Conservation (phyloP, 92 coral and sea anemone species). For the Parazoanthus darwini region DNA sequence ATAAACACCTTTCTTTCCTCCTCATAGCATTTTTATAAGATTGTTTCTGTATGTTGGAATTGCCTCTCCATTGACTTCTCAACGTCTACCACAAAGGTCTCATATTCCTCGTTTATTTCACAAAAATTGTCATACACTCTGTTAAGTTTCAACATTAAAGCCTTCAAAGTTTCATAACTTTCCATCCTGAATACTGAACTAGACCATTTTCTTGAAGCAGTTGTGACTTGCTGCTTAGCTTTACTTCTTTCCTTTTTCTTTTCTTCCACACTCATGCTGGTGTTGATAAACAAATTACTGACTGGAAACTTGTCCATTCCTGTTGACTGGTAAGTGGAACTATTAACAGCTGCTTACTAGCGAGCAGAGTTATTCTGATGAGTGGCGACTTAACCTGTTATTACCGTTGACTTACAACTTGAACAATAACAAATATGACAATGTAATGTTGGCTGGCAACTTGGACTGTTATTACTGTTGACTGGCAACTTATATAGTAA, state of each 20-base stretch:
- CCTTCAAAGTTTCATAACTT: slow-evolving; percentile 18
- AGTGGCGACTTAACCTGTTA: not conserved
- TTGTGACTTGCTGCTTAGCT: slow-evolving; percentile 56
- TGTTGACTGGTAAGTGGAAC: not conserved
- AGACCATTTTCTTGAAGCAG: slow-evolving; percentile 30
- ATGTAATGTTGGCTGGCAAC: not conserved
- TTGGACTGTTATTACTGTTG: too few species aligned
- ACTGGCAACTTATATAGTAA: too few species aligned
- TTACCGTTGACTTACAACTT: not conserved
- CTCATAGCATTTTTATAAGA: slow-evolving; percentile 27
- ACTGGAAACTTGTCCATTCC: not conserved
- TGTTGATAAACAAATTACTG: too few species aligned
- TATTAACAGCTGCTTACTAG: not conserved
- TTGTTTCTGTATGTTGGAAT: slow-evolving; percentile 31
- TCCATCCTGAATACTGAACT: slow-evolving; percentile 33
- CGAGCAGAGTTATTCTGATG: not conserved
- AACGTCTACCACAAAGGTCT: slow-evolving; percentile 31
- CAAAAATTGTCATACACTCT: slow-evolving; percentile 42
- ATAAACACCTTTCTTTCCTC: slow-evolving; percentile 38
- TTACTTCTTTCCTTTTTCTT: slow-evolving; percentile 63
- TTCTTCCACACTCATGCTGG: slow-evolving; percentile 46
- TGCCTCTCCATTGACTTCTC: slow-evolving; percentile 38
- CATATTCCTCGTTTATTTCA: slow-evolving; percentile 32
- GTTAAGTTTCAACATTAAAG: slow-evolving; percentile 27
- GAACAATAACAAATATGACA: too few species aligned